These are phyloP conservation scores for Bombus polaris DNA, from an alignment of 1,140 invertebrate species.

Conservation along the genomic window DNA sequence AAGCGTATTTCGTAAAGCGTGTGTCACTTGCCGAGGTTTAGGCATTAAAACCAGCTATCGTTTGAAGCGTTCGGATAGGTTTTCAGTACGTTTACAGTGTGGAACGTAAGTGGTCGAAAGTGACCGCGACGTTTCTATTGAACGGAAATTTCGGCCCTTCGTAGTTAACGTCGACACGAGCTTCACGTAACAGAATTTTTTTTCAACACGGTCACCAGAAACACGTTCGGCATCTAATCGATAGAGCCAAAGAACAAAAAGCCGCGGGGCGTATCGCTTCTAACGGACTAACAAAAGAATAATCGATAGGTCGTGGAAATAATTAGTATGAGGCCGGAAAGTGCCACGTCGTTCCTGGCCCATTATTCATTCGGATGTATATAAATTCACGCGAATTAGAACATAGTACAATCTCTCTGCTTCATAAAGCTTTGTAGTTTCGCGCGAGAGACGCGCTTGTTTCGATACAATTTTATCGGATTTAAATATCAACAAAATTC, in stretches of 20 bases:
- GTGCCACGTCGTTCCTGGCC: background rate
- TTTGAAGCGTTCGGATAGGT: background rate
- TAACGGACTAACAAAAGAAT: conserved; percentile 42
- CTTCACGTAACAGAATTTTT: background rate
- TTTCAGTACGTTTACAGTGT: background rate
- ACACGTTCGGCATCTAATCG: conserved; percentile 1
- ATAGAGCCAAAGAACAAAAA: background rate
- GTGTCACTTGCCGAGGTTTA: background rate
- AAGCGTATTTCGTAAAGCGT: background rate
- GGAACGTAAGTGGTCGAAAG: background rate
- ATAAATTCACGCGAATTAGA: conserved; percentile 46
- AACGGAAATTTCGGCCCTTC: background rate
- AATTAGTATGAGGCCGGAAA: conserved; percentile 44
- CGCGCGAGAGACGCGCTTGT: background rate
- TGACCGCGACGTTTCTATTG: background rate
- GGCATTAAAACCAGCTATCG: conserved; percentile 29
- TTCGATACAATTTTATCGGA: conserved; percentile 16
- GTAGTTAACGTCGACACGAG: background rate
- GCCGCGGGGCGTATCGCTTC: background rate
- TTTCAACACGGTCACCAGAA: background rate
- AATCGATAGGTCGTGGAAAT: conserved; percentile 50
- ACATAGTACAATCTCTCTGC: conserved; percentile 20
- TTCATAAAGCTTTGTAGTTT: conserved; percentile 27
- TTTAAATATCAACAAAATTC: conserved; percentile 25
- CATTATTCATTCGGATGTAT: conserved; percentile 47